Base-by-base conservation (phyloP, 1,140 invertebrate genomes). In the Trachymyrmex septentrionalis region DNA sequence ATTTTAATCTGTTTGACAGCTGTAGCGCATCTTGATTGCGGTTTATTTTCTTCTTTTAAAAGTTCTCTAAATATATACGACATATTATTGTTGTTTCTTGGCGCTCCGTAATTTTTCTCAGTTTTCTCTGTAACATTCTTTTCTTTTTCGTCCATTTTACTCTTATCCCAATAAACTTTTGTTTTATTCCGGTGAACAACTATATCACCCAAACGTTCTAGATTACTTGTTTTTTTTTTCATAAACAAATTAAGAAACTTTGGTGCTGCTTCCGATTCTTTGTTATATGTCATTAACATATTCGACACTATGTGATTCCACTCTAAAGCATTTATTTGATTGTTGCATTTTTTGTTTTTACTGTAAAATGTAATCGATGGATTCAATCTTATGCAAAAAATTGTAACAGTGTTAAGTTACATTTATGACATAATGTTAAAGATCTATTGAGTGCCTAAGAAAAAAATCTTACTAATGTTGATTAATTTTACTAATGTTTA, bases 261-360 rank as follows among this genome's bases (percentile, higher is more conserved):
- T 0, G 89, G 44, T 10, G 87, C 34, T 0, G 75, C 66, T 19
- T 88, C 48, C 7, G 84, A 82, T 30, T 94, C 85, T 7, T 85
- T 57, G 14, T 92, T 91, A 16, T 89, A 64, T 7, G 48, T 85
- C 12, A 90, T 80, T 50, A 94, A 59, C 0, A 89, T 86, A 16
- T 91, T 93, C 2, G 86, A 38, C 1, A 95, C 16, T 1, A 93
- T 85, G 61, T 91, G 93, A 86, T 95, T 95, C 94, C 94, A 95
- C 9, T 95, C 94, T 0, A 91, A 73, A 5, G 92, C 69, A 73
- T 92, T 94, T 24, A 94, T 66, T 48, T 88, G 89, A 21, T 59
- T 89, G 27, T 93, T 93, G 87, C 94, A 95, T 34, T 94, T 94
- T 78, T 94, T 94, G 76, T 94, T 94, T 66, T 93, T 93, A 63